Conservation (phyloP, 2,797 vertebrate species). For the Meriones psammophilus region DNA sequence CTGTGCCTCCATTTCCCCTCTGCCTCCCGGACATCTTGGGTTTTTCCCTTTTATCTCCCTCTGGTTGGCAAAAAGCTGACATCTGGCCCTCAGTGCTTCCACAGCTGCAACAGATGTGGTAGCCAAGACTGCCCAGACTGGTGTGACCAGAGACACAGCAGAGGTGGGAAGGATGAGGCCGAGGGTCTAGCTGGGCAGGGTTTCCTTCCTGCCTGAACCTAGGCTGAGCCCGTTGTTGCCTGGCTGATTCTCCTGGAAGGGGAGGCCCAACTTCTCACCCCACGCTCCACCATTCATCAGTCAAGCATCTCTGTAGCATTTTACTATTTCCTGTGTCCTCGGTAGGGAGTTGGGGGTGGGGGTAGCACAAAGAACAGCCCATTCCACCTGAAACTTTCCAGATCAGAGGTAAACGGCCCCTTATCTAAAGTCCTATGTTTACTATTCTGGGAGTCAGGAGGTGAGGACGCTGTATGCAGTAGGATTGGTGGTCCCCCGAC, state of each 20-base stretch:
- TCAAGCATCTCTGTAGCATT: slow-evolving; percentile 47
- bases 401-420: background rate
- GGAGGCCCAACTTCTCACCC: slow-evolving; percentile 23
- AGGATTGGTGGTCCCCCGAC: slow-evolving; percentile 18
- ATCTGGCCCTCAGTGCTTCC: slow-evolving; percentile 72
- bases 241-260: slow-evolving; percentile 59
- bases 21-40: background rate
- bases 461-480: background rate
- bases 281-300: slow-evolving; percentile 7
- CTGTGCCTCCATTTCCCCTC: slow-evolving; percentile 1
- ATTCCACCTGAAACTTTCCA: background rate
- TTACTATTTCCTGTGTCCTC: slow-evolving; percentile 31
- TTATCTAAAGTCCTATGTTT: background rate
- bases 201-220: slow-evolving; percentile 79
- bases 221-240: slow-evolving; percentile 59
- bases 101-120: slow-evolving; percentile 83
- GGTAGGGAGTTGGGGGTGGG: background rate
- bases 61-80: slow-evolving; percentile 66
- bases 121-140: slow-evolving; percentile 62
- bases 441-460: slow-evolving; percentile 47
- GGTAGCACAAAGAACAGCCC: background rate
- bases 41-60: slow-evolving; percentile 51
- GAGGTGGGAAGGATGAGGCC: slow-evolving; percentile 30
- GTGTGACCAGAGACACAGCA: slow-evolving; percentile 70
- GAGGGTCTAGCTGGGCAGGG: slow-evolving; percentile 78